phyloP scores from a whole-genome alignment of 2,888 invertebrate genomes.

The Ommatoiulus sabulosus region DNA sequence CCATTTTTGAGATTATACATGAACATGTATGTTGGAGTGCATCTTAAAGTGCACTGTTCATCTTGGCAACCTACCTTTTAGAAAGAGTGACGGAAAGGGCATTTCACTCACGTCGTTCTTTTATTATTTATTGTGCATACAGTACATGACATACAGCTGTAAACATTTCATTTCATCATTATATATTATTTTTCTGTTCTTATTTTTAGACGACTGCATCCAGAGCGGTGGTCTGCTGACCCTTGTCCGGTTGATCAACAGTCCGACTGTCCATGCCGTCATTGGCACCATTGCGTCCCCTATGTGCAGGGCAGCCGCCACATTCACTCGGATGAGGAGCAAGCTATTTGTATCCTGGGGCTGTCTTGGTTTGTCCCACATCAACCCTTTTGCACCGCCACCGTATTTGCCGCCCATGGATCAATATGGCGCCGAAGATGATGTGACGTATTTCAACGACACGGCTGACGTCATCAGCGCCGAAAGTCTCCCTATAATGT shows the following conservation, averaged over 20 bases:
- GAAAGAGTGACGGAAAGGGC: too few species aligned
- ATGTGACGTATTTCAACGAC: background rate
- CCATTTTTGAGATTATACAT: too few species aligned
- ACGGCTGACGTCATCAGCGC: background rate
- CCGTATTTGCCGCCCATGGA: slow-evolving; percentile 30
- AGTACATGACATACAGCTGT: too few species aligned
- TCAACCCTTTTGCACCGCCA: slow-evolving; percentile 47
- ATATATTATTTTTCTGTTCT: too few species aligned
- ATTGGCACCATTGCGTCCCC: slow-evolving; percentile 58
- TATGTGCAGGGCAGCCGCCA: slow-evolving; percentile 58
- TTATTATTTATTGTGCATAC: too few species aligned
- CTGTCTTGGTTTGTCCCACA: slow-evolving; percentile 57
- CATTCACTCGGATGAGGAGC: slow-evolving; percentile 55
- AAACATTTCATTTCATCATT: too few species aligned
- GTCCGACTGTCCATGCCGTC: slow-evolving; percentile 56
- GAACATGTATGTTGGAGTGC: too few species aligned
- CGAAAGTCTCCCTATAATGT: background rate
- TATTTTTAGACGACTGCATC: slow-evolving; percentile 59
- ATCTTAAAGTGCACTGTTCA: too few species aligned
- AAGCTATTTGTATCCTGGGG: slow-evolving; percentile 60
- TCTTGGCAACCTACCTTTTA: too few species aligned
- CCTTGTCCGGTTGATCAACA: slow-evolving; percentile 57
- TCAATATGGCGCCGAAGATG: background rate
- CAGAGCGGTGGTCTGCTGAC: slow-evolving; percentile 58
- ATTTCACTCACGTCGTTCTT: too few species aligned